Evolutionary conservation across 2,888 invertebrate genomes (phyloP).

Genomic region (Loripinus fragilis): DNA sequence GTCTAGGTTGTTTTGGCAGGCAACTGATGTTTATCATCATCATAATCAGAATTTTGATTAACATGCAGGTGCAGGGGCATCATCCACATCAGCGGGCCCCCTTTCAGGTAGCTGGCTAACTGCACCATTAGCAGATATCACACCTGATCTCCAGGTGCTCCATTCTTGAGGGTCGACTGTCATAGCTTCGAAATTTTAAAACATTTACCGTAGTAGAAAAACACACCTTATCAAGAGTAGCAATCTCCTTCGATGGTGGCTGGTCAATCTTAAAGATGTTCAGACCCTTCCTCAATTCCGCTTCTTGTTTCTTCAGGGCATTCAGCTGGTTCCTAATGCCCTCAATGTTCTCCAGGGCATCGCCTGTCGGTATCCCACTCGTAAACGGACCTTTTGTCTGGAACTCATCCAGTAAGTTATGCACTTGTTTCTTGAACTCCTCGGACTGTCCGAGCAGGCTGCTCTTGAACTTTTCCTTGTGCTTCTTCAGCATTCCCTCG

Average conservation of each 20-base stretch:
- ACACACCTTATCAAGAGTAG: constrained; percentile 81
- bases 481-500: constrained; percentile 89
- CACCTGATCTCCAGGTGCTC: too few relatives aligned
- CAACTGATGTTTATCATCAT: too few relatives aligned
- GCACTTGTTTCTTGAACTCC: constrained; percentile 88
- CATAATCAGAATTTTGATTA: too few relatives aligned
- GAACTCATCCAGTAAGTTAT: constrained; percentile 89
- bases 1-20: too few relatives aligned
- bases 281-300: constrained; percentile 87
- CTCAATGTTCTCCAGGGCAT: constrained; percentile 81
- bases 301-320: constrained; percentile 87
- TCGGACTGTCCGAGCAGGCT: constrained; percentile 89
- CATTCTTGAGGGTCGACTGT: too few relatives aligned
- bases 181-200: too few relatives aligned
- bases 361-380: constrained; percentile 59
- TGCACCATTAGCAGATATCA: too few relatives aligned
- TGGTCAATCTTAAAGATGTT: constrained; percentile 91
- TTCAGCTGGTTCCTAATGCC: constrained; percentile 76
- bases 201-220: too few relatives aligned
- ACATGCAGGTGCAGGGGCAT: too few relatives aligned
- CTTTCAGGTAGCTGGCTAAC: too few relatives aligned
- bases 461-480: constrained; percentile 88
- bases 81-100: too few relatives aligned
- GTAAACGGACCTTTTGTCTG: constrained; percentile 85
- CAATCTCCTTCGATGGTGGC: constrained; percentile 85